phyloP scores from a whole-genome alignment of 2,888 invertebrate genomes.

The Andrena praecox region DNA sequence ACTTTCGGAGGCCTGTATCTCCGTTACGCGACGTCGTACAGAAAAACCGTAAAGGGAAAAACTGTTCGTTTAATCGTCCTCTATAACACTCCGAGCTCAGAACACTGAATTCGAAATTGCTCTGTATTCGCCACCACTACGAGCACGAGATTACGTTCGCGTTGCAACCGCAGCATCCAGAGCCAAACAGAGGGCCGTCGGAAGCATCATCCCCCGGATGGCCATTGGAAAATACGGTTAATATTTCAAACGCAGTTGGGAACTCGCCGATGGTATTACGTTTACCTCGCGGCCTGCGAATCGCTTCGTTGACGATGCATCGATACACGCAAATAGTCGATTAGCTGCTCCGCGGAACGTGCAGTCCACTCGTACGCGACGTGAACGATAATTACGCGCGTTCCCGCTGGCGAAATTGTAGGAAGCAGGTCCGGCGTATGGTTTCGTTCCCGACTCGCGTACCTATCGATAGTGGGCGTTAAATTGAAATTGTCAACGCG shows the following conservation, averaged over 20 bases:
- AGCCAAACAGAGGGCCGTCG: background rate
- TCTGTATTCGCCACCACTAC: background rate
- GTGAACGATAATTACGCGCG: background rate
- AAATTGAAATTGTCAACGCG: constrained; percentile 34
- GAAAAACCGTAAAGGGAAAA: too few relatives aligned
- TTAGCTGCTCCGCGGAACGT: background rate
- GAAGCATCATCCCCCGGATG: constrained; percentile 1
- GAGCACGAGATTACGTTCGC: background rate
- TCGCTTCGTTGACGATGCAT: background rate
- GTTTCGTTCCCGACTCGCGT: constrained; percentile 8
- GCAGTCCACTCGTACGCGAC: background rate
- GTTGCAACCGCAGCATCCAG: constrained; percentile 1
- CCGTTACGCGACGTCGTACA: too few relatives aligned
- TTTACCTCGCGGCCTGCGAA: background rate
- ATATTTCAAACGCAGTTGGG: constrained; percentile 14
- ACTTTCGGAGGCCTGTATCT: too few relatives aligned
- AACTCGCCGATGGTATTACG: background rate
- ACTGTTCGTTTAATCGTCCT: too few relatives aligned
- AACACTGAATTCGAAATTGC: background rate
- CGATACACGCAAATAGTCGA: constrained; percentile 1
- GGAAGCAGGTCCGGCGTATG: background rate
- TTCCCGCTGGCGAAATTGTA: background rate
- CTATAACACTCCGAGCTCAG: too few relatives aligned
- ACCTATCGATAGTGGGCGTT: constrained; percentile 15
- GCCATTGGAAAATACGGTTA: constrained; percentile 20